Base-by-base conservation (phyloP, 2,888 invertebrate species). In the Trachelus iudaicus region DNA sequence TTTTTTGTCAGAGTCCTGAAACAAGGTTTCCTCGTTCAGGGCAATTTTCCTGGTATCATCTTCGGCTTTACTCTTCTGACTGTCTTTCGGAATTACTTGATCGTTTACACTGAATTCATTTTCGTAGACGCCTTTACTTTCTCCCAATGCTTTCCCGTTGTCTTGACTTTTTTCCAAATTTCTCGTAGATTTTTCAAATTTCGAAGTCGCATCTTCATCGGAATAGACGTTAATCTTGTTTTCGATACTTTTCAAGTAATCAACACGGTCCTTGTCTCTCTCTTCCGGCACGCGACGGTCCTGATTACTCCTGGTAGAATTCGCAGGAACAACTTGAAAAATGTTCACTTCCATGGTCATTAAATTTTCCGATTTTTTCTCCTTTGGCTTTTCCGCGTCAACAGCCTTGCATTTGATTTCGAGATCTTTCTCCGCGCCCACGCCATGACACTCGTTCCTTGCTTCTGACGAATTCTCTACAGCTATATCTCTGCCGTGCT, bases 141-240 rank as follows among this genome's bases (percentile, higher is more conserved):
- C 31, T 23, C 23, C 23, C 6, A 9, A 23, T 9, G 15, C 71
- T n/a, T 69, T 69, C 4, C 69, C 3, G 30, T 30, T 71, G 6
- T 30, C 71, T 33, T 30, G 30, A 31, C 13, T 30, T 71, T 30
- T 30, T 71, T 71, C 33, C 23, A 71, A 34, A 23, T 23, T 56
- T 56, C 15, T 9, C 40, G 40, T 56, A 4, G 40, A 23, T 56
- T 56, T 56, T 2, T 30, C 71, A 12, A 15, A 4, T 33, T 33
- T 31, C 4, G 71, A 30, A 31, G 9, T 31, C 12, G 2, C 31
- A 30, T 11, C 71, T 11, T 33, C 31, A 1, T 30, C 33, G 30
- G 71, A 71, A 34, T 71, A 34, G 71, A 83, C 81, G 56, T 84
- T 83, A 15, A 84, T 81, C 33, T 69, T 79, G 4, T 73, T 73